Conservation (phyloP, 2,113 vertebrate species). For the Gallinago jamesoni region DNA sequence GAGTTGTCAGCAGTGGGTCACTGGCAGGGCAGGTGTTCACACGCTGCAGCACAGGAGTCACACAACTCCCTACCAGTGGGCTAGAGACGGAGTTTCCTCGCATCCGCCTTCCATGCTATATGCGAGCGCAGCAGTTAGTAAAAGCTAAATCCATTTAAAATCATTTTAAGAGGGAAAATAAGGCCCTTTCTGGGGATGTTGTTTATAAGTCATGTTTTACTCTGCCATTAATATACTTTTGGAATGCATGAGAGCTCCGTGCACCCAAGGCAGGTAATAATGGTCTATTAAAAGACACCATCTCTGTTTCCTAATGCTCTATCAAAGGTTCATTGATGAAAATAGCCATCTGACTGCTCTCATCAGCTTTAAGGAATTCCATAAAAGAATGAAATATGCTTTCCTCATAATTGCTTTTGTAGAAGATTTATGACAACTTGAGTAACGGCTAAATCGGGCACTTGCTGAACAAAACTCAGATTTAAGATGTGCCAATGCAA, state of each 20-base stretch:
- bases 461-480: slow-evolving; percentile 26
- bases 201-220: slow-evolving; percentile 44
- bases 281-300: slow-evolving; percentile 60
- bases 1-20: not conserved
- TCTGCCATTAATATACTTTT: slow-evolving; percentile 65
- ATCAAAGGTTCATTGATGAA: slow-evolving; percentile 71
- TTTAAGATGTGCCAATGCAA: slow-evolving; percentile 41
- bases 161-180: not conserved
- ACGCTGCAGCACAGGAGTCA: rapidly evolving
- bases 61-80: rapidly evolving
- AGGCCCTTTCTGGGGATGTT: slow-evolving; percentile 30
- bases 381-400: slow-evolving; percentile 66
- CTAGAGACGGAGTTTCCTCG: not conserved
- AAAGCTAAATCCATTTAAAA: slow-evolving; percentile 5
- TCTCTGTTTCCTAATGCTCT: slow-evolving; percentile 69
- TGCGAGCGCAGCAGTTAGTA: rapidly evolving
- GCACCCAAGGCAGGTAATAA: slow-evolving; percentile 69
- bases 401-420: slow-evolving; percentile 47
- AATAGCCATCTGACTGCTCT: slow-evolving; percentile 62
- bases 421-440: slow-evolving; percentile 51
- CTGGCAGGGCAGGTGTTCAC: not conserved
- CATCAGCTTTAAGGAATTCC: slow-evolving; percentile 66
- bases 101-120: not conserved
- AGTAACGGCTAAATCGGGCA: slow-evolving; percentile 57
- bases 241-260: slow-evolving; percentile 61